A percentile compares a stretch with the other conserved stretches of the same genome.
These are phyloP conservation scores for Ceyx cyanopectus DNA, from an alignment of 2,113 vertebrate genomes.

Conservation along the genomic window DNA sequence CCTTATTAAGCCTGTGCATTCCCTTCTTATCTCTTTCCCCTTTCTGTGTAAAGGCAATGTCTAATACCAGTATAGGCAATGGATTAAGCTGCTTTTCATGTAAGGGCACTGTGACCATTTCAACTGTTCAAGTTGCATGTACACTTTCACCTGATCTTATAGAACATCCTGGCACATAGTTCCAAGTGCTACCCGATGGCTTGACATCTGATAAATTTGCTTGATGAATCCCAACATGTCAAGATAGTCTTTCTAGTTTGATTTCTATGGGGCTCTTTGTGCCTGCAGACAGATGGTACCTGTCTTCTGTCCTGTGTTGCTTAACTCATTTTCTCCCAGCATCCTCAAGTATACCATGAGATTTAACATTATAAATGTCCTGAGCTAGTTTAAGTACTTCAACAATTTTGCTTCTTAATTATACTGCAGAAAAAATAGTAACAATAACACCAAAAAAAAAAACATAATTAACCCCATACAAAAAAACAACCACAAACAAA, in stretches of 20 bases:
- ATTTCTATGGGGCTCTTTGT: constrained; percentile 25
- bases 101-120: neutral
- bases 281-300: no score
- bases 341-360: no score
- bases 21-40: neutral
- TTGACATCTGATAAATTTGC: neutral
- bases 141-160: neutral
- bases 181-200: neutral
- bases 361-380: no score
- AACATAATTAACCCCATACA: no score
- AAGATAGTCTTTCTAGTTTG: constrained; percentile 15
- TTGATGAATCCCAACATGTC: neutral
- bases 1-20: neutral
- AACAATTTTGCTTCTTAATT: no score
- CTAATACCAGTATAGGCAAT: neutral
- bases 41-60: neutral
- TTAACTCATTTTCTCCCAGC: no score
- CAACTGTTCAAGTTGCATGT: neutral
- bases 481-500: no score
- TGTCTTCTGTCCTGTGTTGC: no score
- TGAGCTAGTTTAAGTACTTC: no score
- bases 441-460: no score
- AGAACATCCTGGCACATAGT: neutral
- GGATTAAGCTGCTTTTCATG: neutral
- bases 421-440: no score